Conservation (phyloP, 2,113 vertebrate species). For the Gavialis gangeticus region DNA sequence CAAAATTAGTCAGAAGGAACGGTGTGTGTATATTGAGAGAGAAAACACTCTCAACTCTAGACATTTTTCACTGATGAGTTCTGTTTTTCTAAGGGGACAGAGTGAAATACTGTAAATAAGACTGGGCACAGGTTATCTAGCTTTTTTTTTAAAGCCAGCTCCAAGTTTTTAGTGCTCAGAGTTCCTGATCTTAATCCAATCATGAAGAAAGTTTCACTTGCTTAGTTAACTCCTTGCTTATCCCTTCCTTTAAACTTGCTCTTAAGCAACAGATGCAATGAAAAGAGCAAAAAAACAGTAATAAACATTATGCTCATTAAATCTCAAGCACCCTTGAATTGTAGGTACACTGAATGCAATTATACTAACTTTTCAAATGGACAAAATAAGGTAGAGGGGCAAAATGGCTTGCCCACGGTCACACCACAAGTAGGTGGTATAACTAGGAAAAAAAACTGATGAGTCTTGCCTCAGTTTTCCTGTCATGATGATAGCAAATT, state of each 20-base stretch:
- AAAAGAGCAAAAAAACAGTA: not conserved
- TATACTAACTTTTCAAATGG: not conserved
- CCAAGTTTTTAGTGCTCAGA: conserved; percentile 38
- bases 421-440: not conserved
- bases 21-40: conserved; percentile 49
- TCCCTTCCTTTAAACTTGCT: not conserved
- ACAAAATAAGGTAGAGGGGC: not conserved
- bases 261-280: not conserved
- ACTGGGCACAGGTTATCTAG: conserved; percentile 68
- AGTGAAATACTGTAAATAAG: conserved; percentile 72
- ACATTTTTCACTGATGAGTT: conserved; percentile 74
- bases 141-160: conserved; percentile 75
- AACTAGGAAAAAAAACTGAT: not conserved
- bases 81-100: conserved; percentile 70
- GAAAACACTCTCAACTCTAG: conserved; percentile 48
- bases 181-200: conserved; percentile 61
- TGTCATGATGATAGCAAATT: not conserved
- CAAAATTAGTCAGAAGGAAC: conserved; percentile 50
- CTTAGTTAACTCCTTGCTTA: conserved; percentile 55
- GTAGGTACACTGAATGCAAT: not conserved
- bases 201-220: conserved; percentile 36
- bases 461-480: not conserved
- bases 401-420: not conserved
- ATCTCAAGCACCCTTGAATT: not conserved
- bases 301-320: not conserved